Conservation (phyloP, 2,888 invertebrate species). For the Catocala nupta region DNA sequence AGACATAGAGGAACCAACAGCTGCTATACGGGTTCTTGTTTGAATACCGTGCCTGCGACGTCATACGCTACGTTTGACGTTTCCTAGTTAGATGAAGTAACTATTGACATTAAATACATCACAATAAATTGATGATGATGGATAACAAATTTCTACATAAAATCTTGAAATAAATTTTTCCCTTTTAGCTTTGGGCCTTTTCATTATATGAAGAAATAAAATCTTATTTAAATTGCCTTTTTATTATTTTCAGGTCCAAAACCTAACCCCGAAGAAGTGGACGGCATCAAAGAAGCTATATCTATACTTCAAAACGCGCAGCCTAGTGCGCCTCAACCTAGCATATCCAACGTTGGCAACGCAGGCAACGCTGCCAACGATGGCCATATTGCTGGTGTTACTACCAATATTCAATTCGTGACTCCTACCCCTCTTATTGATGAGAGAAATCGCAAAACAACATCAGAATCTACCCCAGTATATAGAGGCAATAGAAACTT, state of each 20-base stretch:
- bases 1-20: too few relatives aligned
- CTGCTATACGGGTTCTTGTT: too few relatives aligned
- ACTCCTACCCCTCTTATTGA: slow-evolving; percentile 75
- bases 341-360: slow-evolving; percentile 13
- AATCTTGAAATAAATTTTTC: too few relatives aligned
- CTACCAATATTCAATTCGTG: slow-evolving; percentile 66
- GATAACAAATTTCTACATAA: too few relatives aligned
- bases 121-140: too few relatives aligned
- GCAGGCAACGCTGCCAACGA: neutral
- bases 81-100: too few relatives aligned
- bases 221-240: neutral
- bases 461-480: slow-evolving; percentile 69
- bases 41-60: too few relatives aligned
- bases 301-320: slow-evolving; percentile 73
- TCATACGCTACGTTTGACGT: too few relatives aligned
- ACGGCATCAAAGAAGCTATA: slow-evolving; percentile 81
- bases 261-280: slow-evolving; percentile 74
- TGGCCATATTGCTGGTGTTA: slow-evolving; percentile 25
- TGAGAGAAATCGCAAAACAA: slow-evolving; percentile 68
- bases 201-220: too few relatives aligned
- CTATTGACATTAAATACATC: too few relatives aligned
- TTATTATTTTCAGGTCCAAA: slow-evolving; percentile 64
- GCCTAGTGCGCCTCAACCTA: slow-evolving; percentile 40
- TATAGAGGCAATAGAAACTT: slow-evolving; percentile 75
- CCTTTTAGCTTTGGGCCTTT: too few relatives aligned